Conservation (phyloP, 1,140 invertebrate genomes). For the Daktulosphaira vitifoliae region DNA sequence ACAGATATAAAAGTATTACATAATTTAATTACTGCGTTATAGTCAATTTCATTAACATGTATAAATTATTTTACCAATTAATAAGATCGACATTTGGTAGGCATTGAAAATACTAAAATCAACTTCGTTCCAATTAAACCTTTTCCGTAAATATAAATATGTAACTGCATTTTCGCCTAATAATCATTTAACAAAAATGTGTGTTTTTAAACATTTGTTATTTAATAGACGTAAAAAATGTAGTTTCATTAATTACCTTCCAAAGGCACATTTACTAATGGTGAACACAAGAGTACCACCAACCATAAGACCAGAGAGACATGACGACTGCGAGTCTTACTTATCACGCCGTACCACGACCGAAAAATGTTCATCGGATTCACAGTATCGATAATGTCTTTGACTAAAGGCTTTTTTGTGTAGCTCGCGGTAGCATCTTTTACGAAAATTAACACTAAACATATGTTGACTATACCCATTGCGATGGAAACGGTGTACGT, state of each 20-base stretch:
- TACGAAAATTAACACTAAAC: not conserved
- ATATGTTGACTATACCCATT: not conserved
- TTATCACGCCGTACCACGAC: constrained; percentile 3
- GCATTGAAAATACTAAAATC: constrained; percentile 36
- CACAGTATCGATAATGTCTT: not conserved
- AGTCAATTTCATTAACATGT: too few relatives aligned
- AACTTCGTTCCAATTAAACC: constrained; percentile 37
- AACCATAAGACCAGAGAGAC: not conserved
- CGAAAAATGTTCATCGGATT: not conserved
- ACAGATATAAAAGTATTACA: too few relatives aligned
- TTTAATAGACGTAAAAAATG: too few relatives aligned
- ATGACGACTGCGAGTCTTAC: not conserved
- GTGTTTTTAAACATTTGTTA: too few relatives aligned
- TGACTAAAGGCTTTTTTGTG: not conserved
- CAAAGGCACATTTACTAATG: not conserved
- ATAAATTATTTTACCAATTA: constrained; percentile 31
- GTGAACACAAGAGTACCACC: not conserved
- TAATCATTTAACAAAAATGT: not conserved
- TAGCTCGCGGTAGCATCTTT: not conserved
- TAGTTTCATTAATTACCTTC: not conserved
- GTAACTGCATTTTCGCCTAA: constrained; percentile 36
- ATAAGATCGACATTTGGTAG: constrained; percentile 34
- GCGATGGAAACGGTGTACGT: not conserved
- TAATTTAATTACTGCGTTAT: too few relatives aligned
- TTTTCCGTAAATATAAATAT: constrained; percentile 38